phyloP scores from a whole-genome alignment of 2,797 vertebrate genomes.

The Alcedo quadribrachys region DNA sequence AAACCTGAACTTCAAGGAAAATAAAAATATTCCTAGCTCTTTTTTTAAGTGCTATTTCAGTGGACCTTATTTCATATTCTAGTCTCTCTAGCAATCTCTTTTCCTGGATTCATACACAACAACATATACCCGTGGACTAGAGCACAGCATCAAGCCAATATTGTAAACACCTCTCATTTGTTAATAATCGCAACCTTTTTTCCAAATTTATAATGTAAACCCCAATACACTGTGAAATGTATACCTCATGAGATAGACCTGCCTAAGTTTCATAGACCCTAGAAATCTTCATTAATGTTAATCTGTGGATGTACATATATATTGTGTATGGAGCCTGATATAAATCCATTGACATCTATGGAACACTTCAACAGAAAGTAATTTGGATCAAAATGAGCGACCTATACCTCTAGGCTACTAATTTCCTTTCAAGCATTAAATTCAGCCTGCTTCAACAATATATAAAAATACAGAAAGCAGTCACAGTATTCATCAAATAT shows the following conservation, averaged over 20 bases:
- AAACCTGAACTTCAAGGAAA: background rate
- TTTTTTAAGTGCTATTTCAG: background rate
- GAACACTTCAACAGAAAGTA: background rate
- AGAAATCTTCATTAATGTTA: background rate
- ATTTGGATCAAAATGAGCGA: background rate
- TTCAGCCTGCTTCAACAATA: background rate
- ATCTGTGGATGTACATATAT: background rate
- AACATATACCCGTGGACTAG: background rate
- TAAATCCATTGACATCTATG: background rate
- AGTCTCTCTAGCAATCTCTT: background rate
- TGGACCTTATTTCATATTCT: background rate
- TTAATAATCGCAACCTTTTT: background rate
- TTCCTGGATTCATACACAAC: background rate
- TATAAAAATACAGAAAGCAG: background rate
- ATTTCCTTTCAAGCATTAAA: conserved; percentile 6
- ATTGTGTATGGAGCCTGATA: background rate
- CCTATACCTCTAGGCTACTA: conserved; percentile 21
- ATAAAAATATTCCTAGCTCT: background rate
- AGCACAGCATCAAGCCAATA: background rate
- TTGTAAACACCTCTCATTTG: background rate
- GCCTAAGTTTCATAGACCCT: background rate
- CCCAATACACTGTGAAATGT: background rate
- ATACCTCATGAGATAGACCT: background rate
- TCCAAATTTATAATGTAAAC: background rate
- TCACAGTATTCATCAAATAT: conserved; percentile 26